These are phyloP conservation scores for Athrips mouffetella DNA, from an alignment of 2,888 invertebrate species.

Conservation along the genomic window DNA sequence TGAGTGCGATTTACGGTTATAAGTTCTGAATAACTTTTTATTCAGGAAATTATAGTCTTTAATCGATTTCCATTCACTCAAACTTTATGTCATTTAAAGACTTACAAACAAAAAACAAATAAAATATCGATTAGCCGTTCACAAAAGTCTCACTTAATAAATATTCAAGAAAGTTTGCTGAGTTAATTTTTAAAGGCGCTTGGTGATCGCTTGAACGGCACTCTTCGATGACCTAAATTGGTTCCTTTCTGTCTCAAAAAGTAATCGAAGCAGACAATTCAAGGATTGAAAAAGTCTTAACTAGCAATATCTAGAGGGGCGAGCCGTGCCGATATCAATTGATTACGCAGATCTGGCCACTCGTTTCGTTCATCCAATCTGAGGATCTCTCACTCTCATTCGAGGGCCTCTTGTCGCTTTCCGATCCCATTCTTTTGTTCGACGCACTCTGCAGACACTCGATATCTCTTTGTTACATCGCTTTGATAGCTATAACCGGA, in stretches of 20 bases:
- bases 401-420: conserved; percentile 64
- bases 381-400: conserved; percentile 42
- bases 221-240: not conserved
- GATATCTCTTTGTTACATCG: conserved; percentile 67
- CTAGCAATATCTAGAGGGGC: conserved; percentile 42
- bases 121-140: too few relatives aligned
- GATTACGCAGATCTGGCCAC: conserved; percentile 62
- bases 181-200: conserved; percentile 8
- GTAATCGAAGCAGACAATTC: conserved; percentile 6
- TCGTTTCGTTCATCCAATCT: conserved; percentile 53
- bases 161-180: conserved; percentile 1
- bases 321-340: conserved; percentile 65
- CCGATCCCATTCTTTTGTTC: conserved; percentile 73
- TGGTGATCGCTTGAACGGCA: not conserved
- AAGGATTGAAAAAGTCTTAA: conserved; percentile 35
- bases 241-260: not conserved
- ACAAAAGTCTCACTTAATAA: too few relatives aligned
- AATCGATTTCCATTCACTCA: not conserved
- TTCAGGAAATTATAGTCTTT: conserved; percentile 14
- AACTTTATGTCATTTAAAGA: too few relatives aligned
- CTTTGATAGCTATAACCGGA: conserved; percentile 55
- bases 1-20: conserved; percentile 65
- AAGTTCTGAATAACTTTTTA: conserved; percentile 29
- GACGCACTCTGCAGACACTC: conserved; percentile 58
- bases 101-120: too few relatives aligned